phyloP scores from a whole-genome alignment of 2,113 vertebrate species.

The Sprattus sprattus region DNA sequence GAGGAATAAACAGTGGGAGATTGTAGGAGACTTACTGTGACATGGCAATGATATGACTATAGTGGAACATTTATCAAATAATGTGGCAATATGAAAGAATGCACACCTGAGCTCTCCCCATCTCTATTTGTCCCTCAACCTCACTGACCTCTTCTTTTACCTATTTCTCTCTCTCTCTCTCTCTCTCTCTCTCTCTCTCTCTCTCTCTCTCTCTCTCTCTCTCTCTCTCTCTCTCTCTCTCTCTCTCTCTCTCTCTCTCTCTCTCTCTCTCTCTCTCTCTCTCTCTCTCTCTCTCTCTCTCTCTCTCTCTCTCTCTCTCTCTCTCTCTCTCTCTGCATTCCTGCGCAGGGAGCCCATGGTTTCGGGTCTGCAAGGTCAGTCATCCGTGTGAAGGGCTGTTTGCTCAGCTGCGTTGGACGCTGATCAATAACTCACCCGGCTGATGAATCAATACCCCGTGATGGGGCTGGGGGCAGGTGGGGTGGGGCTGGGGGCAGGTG shows the following conservation, averaged over 20 bases:
- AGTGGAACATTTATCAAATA: neutral
- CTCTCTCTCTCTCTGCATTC: neutral
- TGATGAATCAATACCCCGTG: neutral
- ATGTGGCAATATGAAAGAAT: neutral
- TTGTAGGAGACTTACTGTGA: no score
- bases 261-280: neutral
- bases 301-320: neutral
- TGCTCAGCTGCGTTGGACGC: slow-evolving; percentile 3
- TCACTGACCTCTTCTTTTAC: neutral
- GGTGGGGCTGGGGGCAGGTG: neutral
- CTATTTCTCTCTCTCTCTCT: neutral
- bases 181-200: neutral
- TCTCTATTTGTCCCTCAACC: neutral
- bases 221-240: neutral
- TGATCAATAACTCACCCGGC: neutral
- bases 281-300: neutral
- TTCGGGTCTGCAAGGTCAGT: neutral
- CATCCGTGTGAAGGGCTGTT: slow-evolving; percentile 7
- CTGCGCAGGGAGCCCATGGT: neutral
- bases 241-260: neutral
- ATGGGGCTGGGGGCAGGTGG: neutral
- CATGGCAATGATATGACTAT: neutral
- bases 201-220: neutral
- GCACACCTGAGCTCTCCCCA: neutral
- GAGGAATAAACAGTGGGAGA: neutral